A percentile compares a stretch with the other conserved stretches of the same genome.
These are phyloP conservation scores for Isurus oxyrinchus DNA, from an alignment of 2,113 vertebrate species.

Conservation along the genomic window DNA sequence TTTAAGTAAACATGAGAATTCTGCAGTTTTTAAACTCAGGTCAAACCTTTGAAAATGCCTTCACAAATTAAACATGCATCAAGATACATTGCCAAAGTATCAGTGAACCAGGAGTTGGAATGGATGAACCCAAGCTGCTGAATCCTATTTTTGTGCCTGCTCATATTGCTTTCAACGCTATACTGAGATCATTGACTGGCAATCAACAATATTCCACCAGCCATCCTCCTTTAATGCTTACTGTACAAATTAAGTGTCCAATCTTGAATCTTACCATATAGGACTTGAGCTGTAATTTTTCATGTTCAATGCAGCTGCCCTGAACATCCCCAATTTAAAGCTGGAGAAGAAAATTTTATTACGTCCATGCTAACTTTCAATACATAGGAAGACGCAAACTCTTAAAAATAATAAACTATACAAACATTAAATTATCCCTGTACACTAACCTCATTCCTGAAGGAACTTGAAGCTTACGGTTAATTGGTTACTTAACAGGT, in stretches of 20 bases:
- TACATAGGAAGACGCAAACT: not conserved
- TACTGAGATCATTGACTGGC: not conserved
- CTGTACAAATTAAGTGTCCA: not conserved
- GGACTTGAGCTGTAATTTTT: not conserved
- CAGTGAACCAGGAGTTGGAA: not conserved
- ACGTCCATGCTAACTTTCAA: not conserved
- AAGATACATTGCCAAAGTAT: not conserved
- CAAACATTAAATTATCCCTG: not conserved
- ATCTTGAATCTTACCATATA: not conserved
- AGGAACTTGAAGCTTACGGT: not conserved
- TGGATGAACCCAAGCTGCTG: not conserved
- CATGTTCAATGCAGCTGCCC: not conserved
- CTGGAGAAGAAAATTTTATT: not conserved
- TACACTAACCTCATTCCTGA: not conserved
- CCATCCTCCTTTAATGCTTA: not conserved
- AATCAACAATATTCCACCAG: not conserved
- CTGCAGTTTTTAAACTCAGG: not conserved
- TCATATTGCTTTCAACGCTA: not conserved
- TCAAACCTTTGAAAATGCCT: too few species aligned
- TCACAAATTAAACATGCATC: not conserved
- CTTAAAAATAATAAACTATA: not conserved
- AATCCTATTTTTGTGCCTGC: not conserved
- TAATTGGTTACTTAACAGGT: not conserved
- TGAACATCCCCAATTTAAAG: not conserved
- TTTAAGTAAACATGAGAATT: not conserved